A percentile compares a stretch with the other conserved stretches of the same genome.
These are phyloP conservation scores for Hirudinaria manillensis DNA, from an alignment of 2,888 invertebrate species.

Conservation along the genomic window DNA sequence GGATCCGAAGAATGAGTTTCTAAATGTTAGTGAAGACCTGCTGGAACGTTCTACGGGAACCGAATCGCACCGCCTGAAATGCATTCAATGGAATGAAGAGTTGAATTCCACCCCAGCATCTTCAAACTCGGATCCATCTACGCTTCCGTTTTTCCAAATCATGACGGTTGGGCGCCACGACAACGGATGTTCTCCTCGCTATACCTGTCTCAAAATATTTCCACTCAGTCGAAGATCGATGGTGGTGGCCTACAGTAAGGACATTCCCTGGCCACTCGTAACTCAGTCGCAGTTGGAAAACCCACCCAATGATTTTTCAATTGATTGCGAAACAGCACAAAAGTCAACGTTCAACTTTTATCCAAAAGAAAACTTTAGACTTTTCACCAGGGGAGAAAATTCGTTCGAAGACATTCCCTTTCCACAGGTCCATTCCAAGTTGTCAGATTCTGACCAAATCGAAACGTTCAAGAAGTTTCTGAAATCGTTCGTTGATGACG, in stretches of 20 bases:
- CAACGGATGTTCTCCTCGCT: neutral
- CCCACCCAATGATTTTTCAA: neutral
- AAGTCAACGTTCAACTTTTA: neutral
- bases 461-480: no score
- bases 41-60: neutral
- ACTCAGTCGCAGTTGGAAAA: neutral
- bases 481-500: no score
- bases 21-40: neutral
- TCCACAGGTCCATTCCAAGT: no score
- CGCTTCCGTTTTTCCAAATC: neutral
- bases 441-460: no score
- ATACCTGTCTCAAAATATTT: slow-evolving; percentile 3
- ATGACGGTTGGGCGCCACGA: neutral
- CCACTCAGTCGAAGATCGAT: neutral
- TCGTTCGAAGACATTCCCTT: neutral
- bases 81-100: neutral
- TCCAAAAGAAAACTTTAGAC: slow-evolving; percentile 2
- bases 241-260: neutral
- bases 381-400: neutral
- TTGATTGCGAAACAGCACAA: neutral
- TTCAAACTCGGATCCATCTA: neutral
- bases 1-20: neutral
- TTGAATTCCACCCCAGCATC: neutral
- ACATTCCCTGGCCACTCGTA: neutral
- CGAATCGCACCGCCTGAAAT: neutral